A percentile compares a stretch with the other conserved stretches of the same genome.
Conservation (phyloP, 2,888 invertebrate genomes). For the Synanthedon vespiformis region DNA sequence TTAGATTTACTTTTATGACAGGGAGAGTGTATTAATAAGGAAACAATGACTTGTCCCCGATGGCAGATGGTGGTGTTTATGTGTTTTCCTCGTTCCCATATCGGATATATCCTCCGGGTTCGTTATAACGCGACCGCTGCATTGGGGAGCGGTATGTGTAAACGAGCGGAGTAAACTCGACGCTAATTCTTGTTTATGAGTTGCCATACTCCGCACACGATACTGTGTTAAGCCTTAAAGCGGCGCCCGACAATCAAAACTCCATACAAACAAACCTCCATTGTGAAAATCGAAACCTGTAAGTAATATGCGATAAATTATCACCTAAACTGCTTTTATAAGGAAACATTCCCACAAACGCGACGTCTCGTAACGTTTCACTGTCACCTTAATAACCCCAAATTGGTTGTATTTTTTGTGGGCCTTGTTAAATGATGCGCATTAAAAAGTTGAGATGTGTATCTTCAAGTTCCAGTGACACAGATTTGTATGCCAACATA, state of each 20-base stretch:
- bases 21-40: conserved; percentile 26
- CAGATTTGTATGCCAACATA: conserved; percentile 40
- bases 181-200: conserved; percentile 68
- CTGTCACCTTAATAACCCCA: conserved; percentile 4
- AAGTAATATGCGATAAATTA: conserved; percentile 21
- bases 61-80: conserved; percentile 49
- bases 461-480: conserved; percentile 44
- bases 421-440: conserved; percentile 28
- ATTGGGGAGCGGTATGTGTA: conserved; percentile 60
- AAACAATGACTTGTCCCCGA: conserved; percentile 39
- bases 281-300: conserved; percentile 3
- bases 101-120: conserved; percentile 41
- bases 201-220: conserved; percentile 39
- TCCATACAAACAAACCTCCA: conserved; percentile 24
- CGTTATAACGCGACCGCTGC: conserved; percentile 35
- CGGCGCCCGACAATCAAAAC: conserved; percentile 48
- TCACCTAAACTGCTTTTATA: conserved; percentile 13
- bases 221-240: conserved; percentile 40
- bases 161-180: conserved; percentile 58
- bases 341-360: neutral
- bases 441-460: conserved; percentile 37
- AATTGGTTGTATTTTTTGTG: conserved; percentile 17
- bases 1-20: neutral
- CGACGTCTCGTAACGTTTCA: conserved; percentile 15
- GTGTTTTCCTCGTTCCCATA: conserved; percentile 51